These are phyloP conservation scores for Lamprotornis superbus DNA, from an alignment of 2,113 vertebrate species.

Conservation along the genomic window DNA sequence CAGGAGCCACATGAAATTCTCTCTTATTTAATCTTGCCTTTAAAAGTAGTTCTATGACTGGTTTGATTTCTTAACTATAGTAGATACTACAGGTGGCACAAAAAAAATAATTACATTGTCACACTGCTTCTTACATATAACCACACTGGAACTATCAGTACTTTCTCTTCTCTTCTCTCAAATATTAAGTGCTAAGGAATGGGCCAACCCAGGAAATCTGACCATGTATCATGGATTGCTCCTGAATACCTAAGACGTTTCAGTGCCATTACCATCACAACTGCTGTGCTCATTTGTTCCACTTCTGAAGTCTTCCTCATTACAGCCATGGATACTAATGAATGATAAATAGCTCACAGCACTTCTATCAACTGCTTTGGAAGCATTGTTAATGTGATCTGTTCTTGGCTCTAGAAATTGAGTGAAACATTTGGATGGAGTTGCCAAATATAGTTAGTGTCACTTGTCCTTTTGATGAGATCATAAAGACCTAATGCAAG, in stretches of 20 bases:
- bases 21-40: not conserved
- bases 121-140: not conserved
- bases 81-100: not conserved
- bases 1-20: not conserved
- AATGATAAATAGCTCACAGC: not conserved
- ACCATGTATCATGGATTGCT: not conserved
- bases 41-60: not conserved
- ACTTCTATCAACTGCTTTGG: not conserved
- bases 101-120: not conserved
- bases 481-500: not conserved
- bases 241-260: not conserved
- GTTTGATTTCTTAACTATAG: not conserved
- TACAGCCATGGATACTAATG: not conserved
- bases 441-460: not conserved
- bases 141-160: not conserved
- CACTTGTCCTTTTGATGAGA: not conserved
- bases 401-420: not conserved
- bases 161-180: not conserved
- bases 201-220: not conserved
- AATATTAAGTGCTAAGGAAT: not conserved
- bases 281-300: not conserved
- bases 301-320: not conserved
- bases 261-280: not conserved
- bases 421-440: not conserved
- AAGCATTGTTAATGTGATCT: not conserved